Conservation (phyloP, 2,113 vertebrate species). For the Capreolus pygargus region DNA sequence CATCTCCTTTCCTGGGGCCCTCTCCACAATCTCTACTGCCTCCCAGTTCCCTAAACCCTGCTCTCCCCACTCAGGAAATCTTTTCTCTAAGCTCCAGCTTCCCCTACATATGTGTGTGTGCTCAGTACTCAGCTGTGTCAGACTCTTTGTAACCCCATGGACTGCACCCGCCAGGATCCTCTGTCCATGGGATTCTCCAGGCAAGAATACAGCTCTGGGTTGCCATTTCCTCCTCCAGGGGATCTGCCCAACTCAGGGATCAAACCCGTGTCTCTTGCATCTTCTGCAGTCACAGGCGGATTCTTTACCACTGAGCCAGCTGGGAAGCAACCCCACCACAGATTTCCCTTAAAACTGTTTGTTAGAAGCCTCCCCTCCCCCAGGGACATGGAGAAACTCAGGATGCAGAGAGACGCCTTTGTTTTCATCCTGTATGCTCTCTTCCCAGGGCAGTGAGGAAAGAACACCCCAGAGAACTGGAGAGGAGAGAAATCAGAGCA, state of each 20-base stretch:
- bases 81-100: background rate
- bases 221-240: background rate
- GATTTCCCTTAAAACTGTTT: background rate
- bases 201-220: background rate
- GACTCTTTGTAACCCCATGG: background rate
- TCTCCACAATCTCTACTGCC: background rate
- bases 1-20: background rate
- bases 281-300: background rate
- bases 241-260: background rate
- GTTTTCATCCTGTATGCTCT: background rate
- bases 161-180: background rate
- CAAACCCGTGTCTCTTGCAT: background rate
- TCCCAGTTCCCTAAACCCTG: background rate
- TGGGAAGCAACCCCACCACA: background rate
- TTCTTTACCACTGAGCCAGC: background rate
- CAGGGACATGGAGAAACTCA: background rate
- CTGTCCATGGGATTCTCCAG: background rate
- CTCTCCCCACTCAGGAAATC: background rate
- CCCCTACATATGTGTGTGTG: background rate
- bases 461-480: background rate
- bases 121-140: background rate
- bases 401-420: background rate
- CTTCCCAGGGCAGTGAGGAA: background rate
- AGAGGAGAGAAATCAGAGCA: background rate
- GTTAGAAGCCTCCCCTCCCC: background rate